Base-by-base conservation (phyloP, 1,140 invertebrate species). In the Caligus rogercresseyi region DNA sequence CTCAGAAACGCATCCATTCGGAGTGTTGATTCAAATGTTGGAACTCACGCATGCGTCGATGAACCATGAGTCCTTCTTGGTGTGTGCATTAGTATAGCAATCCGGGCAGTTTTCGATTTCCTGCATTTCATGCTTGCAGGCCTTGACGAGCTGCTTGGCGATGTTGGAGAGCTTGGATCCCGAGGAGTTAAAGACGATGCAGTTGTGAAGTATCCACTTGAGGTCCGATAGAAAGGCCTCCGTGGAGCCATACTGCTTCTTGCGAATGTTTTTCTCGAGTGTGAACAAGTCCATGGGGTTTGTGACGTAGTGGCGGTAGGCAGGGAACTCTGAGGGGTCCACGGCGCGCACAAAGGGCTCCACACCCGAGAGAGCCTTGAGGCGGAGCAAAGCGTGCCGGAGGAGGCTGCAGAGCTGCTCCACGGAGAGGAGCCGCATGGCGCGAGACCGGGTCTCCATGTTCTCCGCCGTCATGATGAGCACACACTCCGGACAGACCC, bases 91-190 rank as follows among this genome's bases (percentile, higher is more conserved):
- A 21, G 81, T 75, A 71, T 93, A 94, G 71, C 90, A 95, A 69
- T 91, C 84, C 0, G 89, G 83, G 71, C 90, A 96, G n/a, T 87
- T 84, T 69, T 93, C 89, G 65, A 94, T 90, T 74, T 94, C 89
- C 54, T 68, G 73, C 73, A 76, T 75, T 71, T 78, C 76, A 68
- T 76, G 74, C 66, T 75, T 74, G 66, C 75, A 75, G 26, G 76
- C 73, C 66, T 78, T 78, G 20, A 78, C 67, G 55, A 94, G 74
- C 20, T 80, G 76, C 68, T 87, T 87, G 0, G 89, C 87, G 23
- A 78, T 78, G n/a, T 75, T 79, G 0, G 83, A 84, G 64, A 87
- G 72, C 69, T 87, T 87, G 13, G 83, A 81, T 64, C 84, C 82
- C 66, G 81, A 86, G 80, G 78, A 57, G 31, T 88, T 88, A 68